Base-by-base conservation (phyloP, 2,113 vertebrate species). In the Lepus europaeus region DNA sequence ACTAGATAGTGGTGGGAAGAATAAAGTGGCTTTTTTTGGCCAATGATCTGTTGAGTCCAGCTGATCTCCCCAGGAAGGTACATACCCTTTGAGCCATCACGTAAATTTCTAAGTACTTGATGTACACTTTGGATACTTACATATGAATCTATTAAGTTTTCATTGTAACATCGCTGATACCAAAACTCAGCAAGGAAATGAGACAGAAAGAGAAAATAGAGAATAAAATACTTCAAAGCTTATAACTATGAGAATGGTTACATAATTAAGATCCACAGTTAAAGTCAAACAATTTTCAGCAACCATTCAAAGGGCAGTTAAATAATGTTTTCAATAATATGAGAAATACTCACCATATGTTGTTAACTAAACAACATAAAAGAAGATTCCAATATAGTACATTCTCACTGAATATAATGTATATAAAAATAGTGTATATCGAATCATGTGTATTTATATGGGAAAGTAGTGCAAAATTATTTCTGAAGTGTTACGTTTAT, bases 361-460 rank as follows among this genome's bases (percentile, higher is more conserved):
- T 86, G 2, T 70, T 69, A 97, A 94, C 25, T 80, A 12, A 91
- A 74, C 11, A 90, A 68, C 4, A 90, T 70, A 87, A 73, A 51
- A 33, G 1, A 27, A 64, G 27, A 69, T 59, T 89, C 2, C 29
- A 73, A 25, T 73, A 69, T 5, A 5, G 23, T 45, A 36, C 20
- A 33, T 36, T 93, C 29, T 94, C 39, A 79, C 64, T 86, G 31
- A 93, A 56, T 88, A 70, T 61, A 76, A 85, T n/a, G 7, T 51
- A 59, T 22, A 29, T 69, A 84, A 51, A 94, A 59, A 51, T n/a
- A 63, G 11, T n/a, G 0, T 36, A 49, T 27, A 79, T 70, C 64
- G 5, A 61, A 49, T 69, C 4, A 81, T 13, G 9, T 49, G 89
- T 1, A 64, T 0, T 31, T 31, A 87, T 31, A 17, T 73, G 10